Evolutionary conservation across 2,113 vertebrate genomes (phyloP).

Genomic region (Vicugna pacos): DNA sequence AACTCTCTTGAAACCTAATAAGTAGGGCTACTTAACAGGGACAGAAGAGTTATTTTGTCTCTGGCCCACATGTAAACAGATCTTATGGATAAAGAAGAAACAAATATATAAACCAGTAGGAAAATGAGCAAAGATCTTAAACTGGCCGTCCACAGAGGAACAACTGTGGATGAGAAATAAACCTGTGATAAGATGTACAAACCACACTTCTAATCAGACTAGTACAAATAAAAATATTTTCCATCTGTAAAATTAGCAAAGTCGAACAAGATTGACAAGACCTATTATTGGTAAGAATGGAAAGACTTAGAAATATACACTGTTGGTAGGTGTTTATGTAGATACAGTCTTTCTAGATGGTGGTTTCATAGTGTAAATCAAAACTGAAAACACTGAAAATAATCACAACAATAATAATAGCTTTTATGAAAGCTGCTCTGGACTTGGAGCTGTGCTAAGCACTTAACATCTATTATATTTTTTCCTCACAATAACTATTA

Average conservation of each 20-base stretch:
- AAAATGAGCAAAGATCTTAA: conserved; percentile 2
- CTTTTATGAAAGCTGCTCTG: background rate
- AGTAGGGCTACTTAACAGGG: background rate
- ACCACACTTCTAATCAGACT: background rate
- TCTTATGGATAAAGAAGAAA: conserved; percentile 25
- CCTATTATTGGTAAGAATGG: background rate
- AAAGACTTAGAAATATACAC: background rate
- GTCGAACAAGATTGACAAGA: background rate
- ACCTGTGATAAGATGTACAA: background rate
- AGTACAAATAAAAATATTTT: background rate
- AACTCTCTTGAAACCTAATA: background rate
- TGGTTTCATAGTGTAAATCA: background rate
- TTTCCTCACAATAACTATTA: background rate
- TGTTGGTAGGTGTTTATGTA: background rate
- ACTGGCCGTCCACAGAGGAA: background rate
- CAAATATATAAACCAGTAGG: background rate
- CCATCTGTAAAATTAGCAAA: background rate
- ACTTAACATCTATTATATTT: background rate
- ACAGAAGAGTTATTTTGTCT: conserved; percentile 1
- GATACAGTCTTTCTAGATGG: background rate
- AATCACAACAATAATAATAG: background rate
- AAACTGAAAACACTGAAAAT: background rate
- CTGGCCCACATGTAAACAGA: background rate
- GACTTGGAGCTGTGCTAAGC: background rate
- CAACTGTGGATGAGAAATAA: background rate